phyloP scores from a whole-genome alignment of 2,113 vertebrate species.

The Egretta garzetta region DNA sequence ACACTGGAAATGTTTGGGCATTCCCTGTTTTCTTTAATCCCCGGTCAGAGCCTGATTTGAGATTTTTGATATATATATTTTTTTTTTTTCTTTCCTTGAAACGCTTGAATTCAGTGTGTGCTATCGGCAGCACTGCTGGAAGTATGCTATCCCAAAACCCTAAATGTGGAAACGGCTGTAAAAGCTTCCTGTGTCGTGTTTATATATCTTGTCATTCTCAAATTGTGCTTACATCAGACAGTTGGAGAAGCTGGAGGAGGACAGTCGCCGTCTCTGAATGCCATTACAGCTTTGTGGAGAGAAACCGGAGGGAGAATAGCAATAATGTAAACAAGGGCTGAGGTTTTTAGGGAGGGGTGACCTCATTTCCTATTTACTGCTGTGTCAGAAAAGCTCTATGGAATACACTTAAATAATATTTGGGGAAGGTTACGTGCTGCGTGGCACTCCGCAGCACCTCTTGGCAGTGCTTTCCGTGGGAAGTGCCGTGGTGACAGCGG shows the following conservation, averaged over 20 bases:
- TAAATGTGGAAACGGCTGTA: neutral
- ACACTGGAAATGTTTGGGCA: neutral
- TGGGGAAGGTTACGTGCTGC: neutral
- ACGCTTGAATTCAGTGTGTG: neutral
- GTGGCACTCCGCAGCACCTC: neutral
- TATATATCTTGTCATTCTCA: neutral
- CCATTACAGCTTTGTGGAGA: neutral
- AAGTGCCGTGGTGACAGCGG: rapidly evolving
- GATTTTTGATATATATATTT: neutral
- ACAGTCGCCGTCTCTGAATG: no score
- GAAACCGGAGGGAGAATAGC: neutral
- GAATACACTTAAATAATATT: neutral
- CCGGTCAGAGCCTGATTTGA: neutral
- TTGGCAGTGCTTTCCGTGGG: neutral
- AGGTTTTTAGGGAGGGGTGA: neutral
- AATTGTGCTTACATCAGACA: neutral
- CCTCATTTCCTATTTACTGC: neutral
- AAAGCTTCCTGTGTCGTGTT: neutral
- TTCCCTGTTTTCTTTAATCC: neutral
- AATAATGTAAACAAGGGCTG: neutral
- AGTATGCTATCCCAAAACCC: rapidly evolving
- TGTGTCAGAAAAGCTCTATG: neutral
- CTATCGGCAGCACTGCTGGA: rapidly evolving
- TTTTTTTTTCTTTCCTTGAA: neutral
- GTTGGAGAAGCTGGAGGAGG: neutral